Conservation (phyloP, 1,140 invertebrate species). For the Conus ventricosus region DNA sequence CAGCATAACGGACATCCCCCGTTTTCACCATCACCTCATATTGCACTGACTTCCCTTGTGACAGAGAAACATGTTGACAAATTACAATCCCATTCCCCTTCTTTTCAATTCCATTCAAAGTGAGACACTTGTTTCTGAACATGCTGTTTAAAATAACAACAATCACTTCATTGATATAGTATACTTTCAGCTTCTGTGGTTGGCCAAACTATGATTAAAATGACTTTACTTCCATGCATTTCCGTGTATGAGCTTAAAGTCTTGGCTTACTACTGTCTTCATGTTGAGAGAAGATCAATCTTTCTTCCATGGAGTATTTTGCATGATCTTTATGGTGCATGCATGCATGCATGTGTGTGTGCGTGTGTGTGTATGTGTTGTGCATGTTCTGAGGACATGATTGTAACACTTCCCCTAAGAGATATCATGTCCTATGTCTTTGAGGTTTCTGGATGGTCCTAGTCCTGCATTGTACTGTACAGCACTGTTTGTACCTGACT, state of each 20-base stretch:
- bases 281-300: too few species aligned
- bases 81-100: background rate
- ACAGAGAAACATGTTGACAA: background rate
- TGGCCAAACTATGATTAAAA: too few species aligned
- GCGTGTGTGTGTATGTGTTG: background rate
- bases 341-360: background rate
- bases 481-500: too few species aligned
- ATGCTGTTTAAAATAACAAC: too few species aligned
- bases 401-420: too few species aligned
- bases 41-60: slow-evolving; percentile 53
- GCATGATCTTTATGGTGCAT: background rate
- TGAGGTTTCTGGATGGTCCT: too few species aligned
- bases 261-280: too few species aligned
- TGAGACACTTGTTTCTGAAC: background rate
- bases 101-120: background rate
- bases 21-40: slow-evolving; percentile 71
- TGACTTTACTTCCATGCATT: too few species aligned
- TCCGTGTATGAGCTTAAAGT: too few species aligned
- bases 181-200: background rate
- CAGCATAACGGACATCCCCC: slow-evolving; percentile 69
- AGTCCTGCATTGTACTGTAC: too few species aligned
- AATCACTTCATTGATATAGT: background rate
- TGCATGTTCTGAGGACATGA: too few species aligned
- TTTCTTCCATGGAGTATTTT: background rate
- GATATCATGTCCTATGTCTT: too few species aligned